Percentiles rank a stretch among this genome's conserved stretches.
These are phyloP conservation scores for Harpalus rubripes DNA, from an alignment of 2,888 invertebrate genomes.

Conservation along the genomic window DNA sequence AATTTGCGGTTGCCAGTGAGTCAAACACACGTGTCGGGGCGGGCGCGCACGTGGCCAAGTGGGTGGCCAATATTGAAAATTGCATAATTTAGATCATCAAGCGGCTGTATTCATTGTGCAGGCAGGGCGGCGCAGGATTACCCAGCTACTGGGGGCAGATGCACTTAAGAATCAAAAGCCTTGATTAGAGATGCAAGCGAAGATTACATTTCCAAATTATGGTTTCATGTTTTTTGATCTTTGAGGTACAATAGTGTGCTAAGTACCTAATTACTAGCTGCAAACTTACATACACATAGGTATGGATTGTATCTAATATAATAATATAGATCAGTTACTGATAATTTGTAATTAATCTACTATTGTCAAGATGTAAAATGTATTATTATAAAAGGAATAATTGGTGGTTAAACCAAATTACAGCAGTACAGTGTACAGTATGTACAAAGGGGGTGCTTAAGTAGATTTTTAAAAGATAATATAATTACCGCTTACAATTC, in stretches of 20 bases:
- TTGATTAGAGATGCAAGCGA: conserved; percentile 1
- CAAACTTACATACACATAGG: neutral
- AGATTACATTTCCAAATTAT: conserved; percentile 3
- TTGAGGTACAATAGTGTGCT: neutral
- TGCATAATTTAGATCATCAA: conserved; percentile 77
- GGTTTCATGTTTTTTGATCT: conserved; percentile 2
- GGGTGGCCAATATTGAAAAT: conserved; percentile 79
- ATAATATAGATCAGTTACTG: neutral
- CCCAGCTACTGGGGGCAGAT: conserved; percentile 68
- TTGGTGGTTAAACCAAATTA: neutral
- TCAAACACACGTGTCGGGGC: conserved; percentile 78
- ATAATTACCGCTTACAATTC: too few species aligned
- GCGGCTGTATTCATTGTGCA: conserved; percentile 60
- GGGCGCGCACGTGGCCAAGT: conserved; percentile 78
- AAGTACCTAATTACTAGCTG: neutral
- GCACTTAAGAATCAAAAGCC: conserved; percentile 3
- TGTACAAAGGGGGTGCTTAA: neutral
- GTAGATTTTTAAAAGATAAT: neutral
- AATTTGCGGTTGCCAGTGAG: conserved; percentile 78
- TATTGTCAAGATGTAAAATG: neutral
- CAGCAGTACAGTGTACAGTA: neutral
- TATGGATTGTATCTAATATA: neutral
- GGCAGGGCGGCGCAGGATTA: neutral
- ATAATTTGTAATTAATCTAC: conserved; percentile 1
- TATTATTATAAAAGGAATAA: neutral